Evolutionary conservation across 2,797 vertebrate genomes (phyloP), one percentile per base, ranked within the genome.

Genomic region (Halcyon leucocephala): DNA sequence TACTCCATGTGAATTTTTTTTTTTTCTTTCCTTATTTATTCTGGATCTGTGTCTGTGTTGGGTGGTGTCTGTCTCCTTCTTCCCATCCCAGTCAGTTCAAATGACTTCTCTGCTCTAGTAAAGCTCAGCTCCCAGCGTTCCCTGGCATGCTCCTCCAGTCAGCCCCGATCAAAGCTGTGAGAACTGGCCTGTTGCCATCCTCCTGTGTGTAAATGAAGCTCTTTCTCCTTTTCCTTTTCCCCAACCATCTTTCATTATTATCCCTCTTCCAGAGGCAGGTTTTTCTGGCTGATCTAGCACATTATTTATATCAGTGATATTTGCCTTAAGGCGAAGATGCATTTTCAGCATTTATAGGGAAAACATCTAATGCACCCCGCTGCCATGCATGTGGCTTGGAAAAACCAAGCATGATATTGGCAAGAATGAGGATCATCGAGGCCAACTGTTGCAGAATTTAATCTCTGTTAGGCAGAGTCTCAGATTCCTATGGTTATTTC

Each of bases 201-300:
- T 74, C 52, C 55, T 74, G 26, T 82, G 44, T 95, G 74, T 69
- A 97, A 95, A 96, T 93, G 81, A 96, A 88, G 35, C 62, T 81
- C 58, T 57, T 71, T 72, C 35, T 80, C 76, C 86, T 89, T 93
- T 89, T 91, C 17, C 55, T 91, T 86, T 69, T 29, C 15, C 69
- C 31, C 13, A 41, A 35, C 64, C 2, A 1, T 74, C 71, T 93
- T 83, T 95, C 67, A 65, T 95, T 82, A 77, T 37, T 95, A 74
- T 71, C 81, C 88, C 14, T 92, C 92, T 94, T 94, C 65, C 65
- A 93, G 67, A 80, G 57, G 46, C 95, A 94, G 84, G 92, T 95
- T 96, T 94, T 95, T 95, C 96, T 90, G 83, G 96, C 88, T 87
- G 61, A 89, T 89, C 94, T 73, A 74, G 83, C 69, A 69, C 57